Conservation (phyloP, 2,888 invertebrate species). For the Homarus gammarus region DNA sequence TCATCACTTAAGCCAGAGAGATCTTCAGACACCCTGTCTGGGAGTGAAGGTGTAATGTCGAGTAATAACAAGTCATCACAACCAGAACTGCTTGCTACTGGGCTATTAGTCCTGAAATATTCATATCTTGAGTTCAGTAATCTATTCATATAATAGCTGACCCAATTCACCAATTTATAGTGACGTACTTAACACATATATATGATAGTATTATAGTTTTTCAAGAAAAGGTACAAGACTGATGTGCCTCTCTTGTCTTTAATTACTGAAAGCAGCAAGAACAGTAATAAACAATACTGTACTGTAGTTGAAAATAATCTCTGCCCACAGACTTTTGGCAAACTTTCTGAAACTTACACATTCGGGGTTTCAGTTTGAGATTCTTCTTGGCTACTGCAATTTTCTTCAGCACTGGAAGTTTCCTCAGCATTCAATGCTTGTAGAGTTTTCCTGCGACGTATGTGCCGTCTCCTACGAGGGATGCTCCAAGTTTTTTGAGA, state of each 20-base stretch:
- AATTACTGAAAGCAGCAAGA: too few species aligned
- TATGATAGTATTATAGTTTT: too few species aligned
- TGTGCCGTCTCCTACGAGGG: slow-evolving; percentile 3
- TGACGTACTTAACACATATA: too few species aligned
- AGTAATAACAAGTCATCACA: slow-evolving; percentile 20
- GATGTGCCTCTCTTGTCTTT: too few species aligned
- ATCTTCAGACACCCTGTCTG: slow-evolving; percentile 1
- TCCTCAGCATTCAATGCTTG: background rate
- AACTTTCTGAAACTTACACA: slow-evolving; percentile 17
- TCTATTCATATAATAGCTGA: too few species aligned
- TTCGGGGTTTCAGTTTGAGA: slow-evolving; percentile 16
- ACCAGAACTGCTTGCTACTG: background rate
- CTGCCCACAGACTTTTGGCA: background rate
- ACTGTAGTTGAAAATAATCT: too few species aligned
- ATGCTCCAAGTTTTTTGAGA: slow-evolving; percentile 34
- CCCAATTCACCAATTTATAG: too few species aligned
- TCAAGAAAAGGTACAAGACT: too few species aligned
- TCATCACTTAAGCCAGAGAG: slow-evolving; percentile 81
- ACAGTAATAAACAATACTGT: too few species aligned
- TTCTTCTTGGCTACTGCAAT: slow-evolving; percentile 25
- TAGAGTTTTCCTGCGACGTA: background rate
- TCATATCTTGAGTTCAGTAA: too few species aligned
- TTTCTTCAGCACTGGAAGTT: slow-evolving; percentile 4
- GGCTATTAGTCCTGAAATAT: too few species aligned
- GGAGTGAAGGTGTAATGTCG: background rate